These are phyloP conservation scores for Varecia variegata DNA, from an alignment of 2,797 vertebrate species.

Conservation along the genomic window DNA sequence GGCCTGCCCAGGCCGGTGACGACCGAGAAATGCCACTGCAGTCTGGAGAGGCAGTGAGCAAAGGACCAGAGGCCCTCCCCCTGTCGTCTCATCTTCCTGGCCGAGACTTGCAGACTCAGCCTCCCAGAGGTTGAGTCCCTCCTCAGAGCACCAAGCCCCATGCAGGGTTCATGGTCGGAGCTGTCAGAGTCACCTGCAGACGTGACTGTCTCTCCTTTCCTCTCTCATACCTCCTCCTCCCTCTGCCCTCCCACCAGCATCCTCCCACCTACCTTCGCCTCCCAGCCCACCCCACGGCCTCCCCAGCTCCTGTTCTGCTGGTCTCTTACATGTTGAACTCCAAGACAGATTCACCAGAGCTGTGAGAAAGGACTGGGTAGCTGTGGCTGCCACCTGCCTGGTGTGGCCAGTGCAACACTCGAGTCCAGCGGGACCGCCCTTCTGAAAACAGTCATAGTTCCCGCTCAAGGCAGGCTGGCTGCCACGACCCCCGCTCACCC, in stretches of 20 bases:
- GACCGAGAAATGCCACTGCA: background rate
- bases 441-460: background rate
- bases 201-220: background rate
- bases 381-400: background rate
- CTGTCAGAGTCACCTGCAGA: background rate
- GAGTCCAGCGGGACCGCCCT: background rate
- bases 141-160: accelerated
- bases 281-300: background rate
- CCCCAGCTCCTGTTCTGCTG: background rate
- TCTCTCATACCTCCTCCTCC: background rate
- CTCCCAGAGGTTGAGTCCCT: background rate
- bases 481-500: accelerated
- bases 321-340: background rate
- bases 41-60: background rate
- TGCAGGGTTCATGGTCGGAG: background rate
- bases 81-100: accelerated
- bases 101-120: background rate
- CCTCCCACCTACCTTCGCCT: too few species aligned
- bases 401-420: background rate
- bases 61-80: background rate
- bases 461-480: background rate
- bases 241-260: background rate
- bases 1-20: accelerated
- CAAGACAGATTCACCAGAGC: background rate
- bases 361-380: background rate